A percentile compares a stretch with the other conserved stretches of the same genome.
Evolutionary conservation across 2,888 invertebrate genomes (phyloP).

Genomic region (Spialia ferax): DNA sequence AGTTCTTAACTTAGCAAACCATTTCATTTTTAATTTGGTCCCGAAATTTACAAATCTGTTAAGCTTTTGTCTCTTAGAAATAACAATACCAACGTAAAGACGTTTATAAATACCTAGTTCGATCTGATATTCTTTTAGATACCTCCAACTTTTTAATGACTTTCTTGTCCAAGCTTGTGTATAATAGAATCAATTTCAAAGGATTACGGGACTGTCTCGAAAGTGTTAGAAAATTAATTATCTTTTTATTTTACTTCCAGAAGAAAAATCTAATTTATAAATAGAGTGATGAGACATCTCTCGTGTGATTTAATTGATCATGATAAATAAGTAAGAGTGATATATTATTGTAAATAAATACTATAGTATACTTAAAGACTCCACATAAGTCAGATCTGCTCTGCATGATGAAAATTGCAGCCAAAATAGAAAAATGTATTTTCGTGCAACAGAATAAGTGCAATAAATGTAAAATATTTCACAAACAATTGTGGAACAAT

Average conservation of each 20-base stretch:
- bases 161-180: constrained; percentile 19
- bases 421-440: neutral
- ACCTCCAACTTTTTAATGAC: constrained; percentile 32
- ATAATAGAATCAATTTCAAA: constrained; percentile 30
- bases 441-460: neutral
- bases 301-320: no score
- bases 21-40: neutral
- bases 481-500: neutral
- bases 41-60: neutral
- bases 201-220: neutral
- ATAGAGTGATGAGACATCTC: no score
- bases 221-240: constrained; percentile 12
- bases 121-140: constrained; percentile 7
- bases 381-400: no score
- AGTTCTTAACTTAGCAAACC: neutral
- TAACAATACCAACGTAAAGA: neutral
- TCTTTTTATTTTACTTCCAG: neutral
- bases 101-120: constrained; percentile 14
- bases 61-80: neutral
- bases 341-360: no score
- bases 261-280: no score
- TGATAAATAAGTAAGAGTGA: no score
- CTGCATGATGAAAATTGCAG: neutral
- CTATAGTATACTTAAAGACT: no score
- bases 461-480: neutral